Percentiles rank a stretch among this genome's conserved stretches.
Evolutionary conservation across 2,888 invertebrate genomes (phyloP).

Genomic region (Sipha maydis): DNA sequence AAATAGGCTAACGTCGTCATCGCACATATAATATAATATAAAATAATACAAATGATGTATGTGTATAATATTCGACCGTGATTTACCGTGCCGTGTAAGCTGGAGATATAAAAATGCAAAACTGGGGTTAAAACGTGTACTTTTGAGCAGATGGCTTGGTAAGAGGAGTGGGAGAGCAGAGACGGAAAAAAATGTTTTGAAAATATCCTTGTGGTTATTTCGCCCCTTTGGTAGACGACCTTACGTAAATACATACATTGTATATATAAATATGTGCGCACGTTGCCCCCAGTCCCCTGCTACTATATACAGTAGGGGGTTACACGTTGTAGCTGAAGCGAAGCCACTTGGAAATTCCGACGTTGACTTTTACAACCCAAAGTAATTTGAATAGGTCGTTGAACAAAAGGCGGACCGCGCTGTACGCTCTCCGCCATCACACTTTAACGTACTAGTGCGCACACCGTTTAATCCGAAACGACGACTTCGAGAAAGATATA

Average conservation of each 20-base stretch:
- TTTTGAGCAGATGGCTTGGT: neutral
- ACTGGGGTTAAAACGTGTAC: constrained; percentile 16
- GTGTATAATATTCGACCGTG: constrained; percentile 29
- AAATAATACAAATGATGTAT: neutral
- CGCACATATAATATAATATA: neutral
- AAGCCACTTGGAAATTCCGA: constrained; percentile 48
- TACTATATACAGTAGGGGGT: neutral
- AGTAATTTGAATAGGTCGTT: constrained; percentile 58
- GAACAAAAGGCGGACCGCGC: constrained; percentile 44
- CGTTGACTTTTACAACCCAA: constrained; percentile 57
- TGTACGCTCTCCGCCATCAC: neutral
- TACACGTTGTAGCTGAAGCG: neutral
- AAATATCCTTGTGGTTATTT: constrained; percentile 27
- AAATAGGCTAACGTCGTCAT: neutral
- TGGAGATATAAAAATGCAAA: constrained; percentile 40
- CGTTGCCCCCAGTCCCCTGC: neutral
- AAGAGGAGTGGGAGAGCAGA: neutral
- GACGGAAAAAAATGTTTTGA: constrained; percentile 22
- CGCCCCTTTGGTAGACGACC: neutral
- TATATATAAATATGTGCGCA: too few species aligned
- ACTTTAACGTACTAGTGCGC: constrained; percentile 16
- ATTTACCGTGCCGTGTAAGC: constrained; percentile 26
- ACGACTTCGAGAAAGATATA: neutral
- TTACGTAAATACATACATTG: neutral
- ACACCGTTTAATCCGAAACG: constrained; percentile 20